These are phyloP conservation scores for Phoebastria nigripes DNA, from an alignment of 2,797 vertebrate species.

Conservation along the genomic window DNA sequence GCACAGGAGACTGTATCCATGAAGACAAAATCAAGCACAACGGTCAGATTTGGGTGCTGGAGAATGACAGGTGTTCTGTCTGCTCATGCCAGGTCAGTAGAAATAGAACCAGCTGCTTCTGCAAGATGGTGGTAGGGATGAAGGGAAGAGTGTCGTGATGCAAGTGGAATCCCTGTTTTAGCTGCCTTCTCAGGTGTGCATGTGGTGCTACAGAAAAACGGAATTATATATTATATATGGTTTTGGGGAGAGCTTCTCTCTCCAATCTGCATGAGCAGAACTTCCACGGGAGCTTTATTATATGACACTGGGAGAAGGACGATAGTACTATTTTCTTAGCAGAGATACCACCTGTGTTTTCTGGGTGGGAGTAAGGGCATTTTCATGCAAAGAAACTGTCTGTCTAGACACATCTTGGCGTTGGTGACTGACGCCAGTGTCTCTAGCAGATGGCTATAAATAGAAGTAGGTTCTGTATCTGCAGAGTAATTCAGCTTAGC, in stretches of 20 bases:
- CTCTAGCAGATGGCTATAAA: background rate
- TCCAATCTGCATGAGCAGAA: background rate
- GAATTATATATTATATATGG: background rate
- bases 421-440: background rate
- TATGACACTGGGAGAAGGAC: background rate
- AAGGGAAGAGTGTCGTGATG: background rate
- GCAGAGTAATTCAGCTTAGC: background rate
- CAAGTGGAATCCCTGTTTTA: background rate
- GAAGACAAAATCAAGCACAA: slow-evolving; percentile 94
- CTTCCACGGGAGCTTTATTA: background rate
- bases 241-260: background rate
- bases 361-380: background rate
- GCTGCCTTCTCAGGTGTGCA: background rate
- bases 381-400: background rate
- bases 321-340: background rate
- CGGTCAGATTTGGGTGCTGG: slow-evolving; percentile 96
- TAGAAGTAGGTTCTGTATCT: background rate
- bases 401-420: background rate
- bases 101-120: background rate
- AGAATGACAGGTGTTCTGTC: slow-evolving; percentile 94
- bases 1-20: slow-evolving; percentile 94
- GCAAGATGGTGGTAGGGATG: background rate
- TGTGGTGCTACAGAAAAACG: background rate
- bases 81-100: slow-evolving; percentile 93
- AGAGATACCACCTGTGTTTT: background rate